Evolutionary conservation across 2,888 invertebrate genomes (phyloP).

Genomic region (Thalpophila matura): DNA sequence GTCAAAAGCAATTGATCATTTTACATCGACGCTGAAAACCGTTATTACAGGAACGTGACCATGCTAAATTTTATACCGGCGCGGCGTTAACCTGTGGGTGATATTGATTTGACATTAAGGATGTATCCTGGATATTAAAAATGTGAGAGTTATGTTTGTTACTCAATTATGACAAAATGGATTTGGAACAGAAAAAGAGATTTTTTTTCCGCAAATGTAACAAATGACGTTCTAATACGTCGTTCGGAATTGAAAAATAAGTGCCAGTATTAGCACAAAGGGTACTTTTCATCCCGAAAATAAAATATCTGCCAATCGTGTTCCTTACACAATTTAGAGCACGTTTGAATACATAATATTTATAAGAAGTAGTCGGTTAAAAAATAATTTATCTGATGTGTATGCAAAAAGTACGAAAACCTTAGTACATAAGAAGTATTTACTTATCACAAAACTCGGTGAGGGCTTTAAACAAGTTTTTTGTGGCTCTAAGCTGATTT

Average conservation of each 20-base stretch:
- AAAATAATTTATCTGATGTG: not conserved
- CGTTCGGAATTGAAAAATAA: too few species aligned
- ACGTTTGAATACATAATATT: too few species aligned
- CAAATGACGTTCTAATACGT: too few species aligned
- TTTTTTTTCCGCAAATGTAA: too few species aligned
- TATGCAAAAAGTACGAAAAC: conserved; percentile 16
- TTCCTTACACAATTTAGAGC: too few species aligned
- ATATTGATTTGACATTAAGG: conserved; percentile 47
- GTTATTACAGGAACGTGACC: conserved; percentile 77
- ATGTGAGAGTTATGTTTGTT: conserved; percentile 21
- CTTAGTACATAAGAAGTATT: conserved; percentile 5
- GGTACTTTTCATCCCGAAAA: too few species aligned
- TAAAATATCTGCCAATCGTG: too few species aligned
- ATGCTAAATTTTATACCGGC: conserved; percentile 66
- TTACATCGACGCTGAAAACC: conserved; percentile 64
- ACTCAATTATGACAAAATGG: too few species aligned
- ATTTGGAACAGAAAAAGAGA: too few species aligned
- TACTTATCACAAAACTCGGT: not conserved
- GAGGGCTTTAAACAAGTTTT: conserved; percentile 46
- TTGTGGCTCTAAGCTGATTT: conserved; percentile 28
- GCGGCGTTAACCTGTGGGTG: conserved; percentile 41
- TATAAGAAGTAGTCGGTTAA: too few species aligned
- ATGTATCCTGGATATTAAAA: conserved; percentile 17
- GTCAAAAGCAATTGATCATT: conserved; percentile 74
- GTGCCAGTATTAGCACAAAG: too few species aligned